phyloP scores from a whole-genome alignment of 2,888 invertebrate genomes.

The Ctena decussata region DNA sequence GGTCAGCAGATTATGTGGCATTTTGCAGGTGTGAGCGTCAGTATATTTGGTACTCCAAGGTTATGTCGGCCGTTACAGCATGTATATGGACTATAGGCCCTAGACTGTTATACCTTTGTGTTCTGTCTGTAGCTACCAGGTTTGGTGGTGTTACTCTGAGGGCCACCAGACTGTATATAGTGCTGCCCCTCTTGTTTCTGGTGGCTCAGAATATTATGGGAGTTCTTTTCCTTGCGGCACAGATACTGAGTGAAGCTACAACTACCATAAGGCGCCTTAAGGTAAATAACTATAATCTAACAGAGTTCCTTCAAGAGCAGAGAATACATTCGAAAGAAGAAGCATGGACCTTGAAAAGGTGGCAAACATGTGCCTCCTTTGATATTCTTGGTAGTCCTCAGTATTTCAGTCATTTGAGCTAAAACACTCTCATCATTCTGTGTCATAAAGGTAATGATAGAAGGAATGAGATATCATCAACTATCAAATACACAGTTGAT shows the following conservation, averaged over 20 bases:
- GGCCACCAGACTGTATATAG: constrained; percentile 54
- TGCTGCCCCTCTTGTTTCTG: constrained; percentile 59
- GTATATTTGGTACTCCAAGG: constrained; percentile 36
- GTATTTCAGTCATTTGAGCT: too few relatives aligned
- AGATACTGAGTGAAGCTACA: constrained; percentile 17
- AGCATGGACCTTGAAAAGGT: too few relatives aligned
- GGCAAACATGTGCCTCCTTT: too few relatives aligned
- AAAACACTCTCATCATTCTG: too few relatives aligned
- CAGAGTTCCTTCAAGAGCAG: too few relatives aligned
- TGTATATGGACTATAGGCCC: constrained; percentile 68
- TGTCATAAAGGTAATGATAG: too few relatives aligned
- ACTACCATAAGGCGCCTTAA: constrained; percentile 6
- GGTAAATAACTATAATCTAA: too few relatives aligned
- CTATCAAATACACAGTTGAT: too few relatives aligned
- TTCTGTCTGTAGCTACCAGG: constrained; percentile 45
- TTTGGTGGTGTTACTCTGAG: constrained; percentile 30
- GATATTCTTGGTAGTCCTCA: too few relatives aligned
- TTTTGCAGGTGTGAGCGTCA: constrained; percentile 60
- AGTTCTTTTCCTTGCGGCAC: constrained; percentile 39
- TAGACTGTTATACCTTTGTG: constrained; percentile 55
- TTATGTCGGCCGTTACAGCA: constrained; percentile 35
- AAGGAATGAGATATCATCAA: too few relatives aligned
- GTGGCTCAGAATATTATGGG: constrained; percentile 64
- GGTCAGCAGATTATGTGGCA: neutral
- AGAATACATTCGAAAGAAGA: too few relatives aligned